Percentiles rank a stretch among this genome's conserved stretches.
These are phyloP conservation scores for Zaprionus capensis DNA, from an alignment of 1,140 invertebrate species.

Conservation along the genomic window DNA sequence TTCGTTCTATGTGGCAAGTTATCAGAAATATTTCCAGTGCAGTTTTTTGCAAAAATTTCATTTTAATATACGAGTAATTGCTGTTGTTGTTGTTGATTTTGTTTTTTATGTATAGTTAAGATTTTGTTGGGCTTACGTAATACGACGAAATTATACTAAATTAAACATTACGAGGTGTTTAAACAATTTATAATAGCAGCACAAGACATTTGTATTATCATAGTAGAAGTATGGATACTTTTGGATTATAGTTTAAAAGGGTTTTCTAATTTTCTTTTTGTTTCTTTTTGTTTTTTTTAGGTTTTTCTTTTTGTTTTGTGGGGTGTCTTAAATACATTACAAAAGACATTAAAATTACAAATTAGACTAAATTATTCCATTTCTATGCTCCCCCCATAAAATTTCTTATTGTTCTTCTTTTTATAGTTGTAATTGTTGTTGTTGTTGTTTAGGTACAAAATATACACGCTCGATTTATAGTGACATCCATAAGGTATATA, in stretches of 20 bases:
- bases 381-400: constrained; percentile 22
- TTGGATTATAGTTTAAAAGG: constrained; percentile 23
- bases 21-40: constrained; percentile 72
- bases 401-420: constrained; percentile 13
- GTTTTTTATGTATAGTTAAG: constrained; percentile 65
- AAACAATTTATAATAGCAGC: constrained; percentile 51
- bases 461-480: constrained; percentile 49
- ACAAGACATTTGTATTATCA: constrained; percentile 16
- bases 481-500: background rate
- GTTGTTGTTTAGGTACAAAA: constrained; percentile 59
- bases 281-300: background rate
- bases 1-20: constrained; percentile 67
- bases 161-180: constrained; percentile 71
- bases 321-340: constrained; percentile 39
- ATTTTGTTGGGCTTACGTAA: constrained; percentile 49
- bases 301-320: constrained; percentile 3
- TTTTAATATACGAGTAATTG: constrained; percentile 51
- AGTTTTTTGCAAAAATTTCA: constrained; percentile 56
- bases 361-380: constrained; percentile 48
- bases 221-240: constrained; percentile 18
- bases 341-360: constrained; percentile 45
- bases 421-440: constrained; percentile 39
- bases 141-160: constrained; percentile 66
- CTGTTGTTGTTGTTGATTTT: constrained; percentile 47
- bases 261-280: constrained; percentile 1